Conservation (phyloP, 2,888 invertebrate genomes). For the Drosophila basisetae region DNA sequence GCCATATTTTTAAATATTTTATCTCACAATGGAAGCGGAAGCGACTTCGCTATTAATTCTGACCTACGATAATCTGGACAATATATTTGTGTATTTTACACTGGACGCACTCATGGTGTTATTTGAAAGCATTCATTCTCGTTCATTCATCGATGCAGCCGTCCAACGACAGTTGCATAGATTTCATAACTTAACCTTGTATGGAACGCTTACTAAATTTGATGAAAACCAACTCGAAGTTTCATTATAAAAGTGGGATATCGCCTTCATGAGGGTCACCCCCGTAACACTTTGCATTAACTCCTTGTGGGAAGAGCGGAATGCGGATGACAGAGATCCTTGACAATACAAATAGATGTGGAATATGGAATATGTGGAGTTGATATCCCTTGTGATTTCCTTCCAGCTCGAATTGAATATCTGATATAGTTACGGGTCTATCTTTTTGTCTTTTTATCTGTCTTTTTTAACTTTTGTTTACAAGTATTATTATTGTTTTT, state of each 20-base stretch:
- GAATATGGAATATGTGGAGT: slow-evolving; percentile 17
- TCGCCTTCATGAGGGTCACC: slow-evolving; percentile 22
- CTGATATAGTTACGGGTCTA: neutral
- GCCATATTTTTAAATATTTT: too few species aligned
- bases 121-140: slow-evolving; percentile 20
- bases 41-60: slow-evolving; percentile 15
- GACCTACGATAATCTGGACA: slow-evolving; percentile 48
- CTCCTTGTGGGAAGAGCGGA: slow-evolving; percentile 44
- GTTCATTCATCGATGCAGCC: slow-evolving; percentile 33
- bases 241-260: slow-evolving; percentile 60
- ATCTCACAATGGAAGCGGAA: slow-evolving; percentile 13
- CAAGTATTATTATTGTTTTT: too few species aligned
- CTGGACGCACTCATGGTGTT: slow-evolving; percentile 46
- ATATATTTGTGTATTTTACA: slow-evolving; percentile 44
- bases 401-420: slow-evolving; percentile 32
- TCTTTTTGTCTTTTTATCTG: too few species aligned
- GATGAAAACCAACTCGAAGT: slow-evolving; percentile 21
- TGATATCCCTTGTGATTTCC: slow-evolving; percentile 25
- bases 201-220: slow-evolving; percentile 46
- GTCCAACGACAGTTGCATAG: slow-evolving; percentile 52
- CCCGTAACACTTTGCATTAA: slow-evolving; percentile 7
- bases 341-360: slow-evolving; percentile 45
- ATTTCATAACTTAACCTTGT: slow-evolving; percentile 31
- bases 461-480: too few species aligned
- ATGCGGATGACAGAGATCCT: slow-evolving; percentile 27